Evolutionary conservation across 2,888 invertebrate species (phyloP).

Genomic region (Cantharis nigra): DNA sequence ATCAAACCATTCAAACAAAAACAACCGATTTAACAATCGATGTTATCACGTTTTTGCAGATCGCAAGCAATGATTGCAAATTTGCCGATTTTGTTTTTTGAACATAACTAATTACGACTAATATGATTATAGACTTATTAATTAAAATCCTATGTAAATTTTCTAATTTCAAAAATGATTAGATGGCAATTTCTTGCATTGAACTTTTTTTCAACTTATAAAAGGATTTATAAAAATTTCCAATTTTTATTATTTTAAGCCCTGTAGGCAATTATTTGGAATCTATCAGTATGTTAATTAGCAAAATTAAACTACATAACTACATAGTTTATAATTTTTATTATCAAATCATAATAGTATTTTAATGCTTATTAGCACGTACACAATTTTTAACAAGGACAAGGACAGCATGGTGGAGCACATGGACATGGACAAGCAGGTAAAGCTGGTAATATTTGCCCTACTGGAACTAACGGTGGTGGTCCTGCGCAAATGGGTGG

Average conservation of each 20-base stretch:
- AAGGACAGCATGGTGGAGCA: conserved; percentile 19
- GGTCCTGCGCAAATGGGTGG: conserved; percentile 29
- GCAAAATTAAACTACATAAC: too few species aligned
- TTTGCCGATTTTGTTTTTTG: neutral
- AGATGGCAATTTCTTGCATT: too few species aligned
- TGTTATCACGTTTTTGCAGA: neutral
- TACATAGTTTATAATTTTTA: neutral
- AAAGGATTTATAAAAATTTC: too few species aligned
- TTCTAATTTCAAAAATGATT: too few species aligned
- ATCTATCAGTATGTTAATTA: too few species aligned
- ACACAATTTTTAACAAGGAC: conserved; percentile 27
- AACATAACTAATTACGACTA: too few species aligned
- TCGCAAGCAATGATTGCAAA: neutral
- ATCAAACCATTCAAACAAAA: neutral
- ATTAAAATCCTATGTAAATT: too few species aligned
- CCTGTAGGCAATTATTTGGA: too few species aligned
- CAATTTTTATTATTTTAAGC: too few species aligned
- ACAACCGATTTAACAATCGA: neutral
- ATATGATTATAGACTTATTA: too few species aligned
- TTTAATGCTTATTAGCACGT: neutral
- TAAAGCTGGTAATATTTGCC: conserved; percentile 30
- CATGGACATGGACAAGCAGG: conserved; percentile 30
- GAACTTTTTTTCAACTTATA: too few species aligned
- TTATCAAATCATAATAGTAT: neutral
- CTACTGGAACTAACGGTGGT: conserved; percentile 31